Evolutionary conservation across 1,140 invertebrate genomes (phyloP).

Genomic region (Papilio polyxenes): DNA sequence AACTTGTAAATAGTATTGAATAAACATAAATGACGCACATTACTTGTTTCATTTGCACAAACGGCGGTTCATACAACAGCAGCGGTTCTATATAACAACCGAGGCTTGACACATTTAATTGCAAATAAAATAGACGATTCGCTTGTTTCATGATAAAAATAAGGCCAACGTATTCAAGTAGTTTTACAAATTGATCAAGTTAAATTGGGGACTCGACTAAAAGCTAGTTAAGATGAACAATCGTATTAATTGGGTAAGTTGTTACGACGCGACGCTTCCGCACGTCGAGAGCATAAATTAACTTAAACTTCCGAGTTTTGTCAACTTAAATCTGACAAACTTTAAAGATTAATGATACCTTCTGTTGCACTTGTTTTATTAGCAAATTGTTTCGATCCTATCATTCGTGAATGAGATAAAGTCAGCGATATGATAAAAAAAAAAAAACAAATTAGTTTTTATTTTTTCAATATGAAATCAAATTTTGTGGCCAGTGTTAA

Average conservation of each 20-base stretch:
- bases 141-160: too few relatives aligned
- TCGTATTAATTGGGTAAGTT: background rate
- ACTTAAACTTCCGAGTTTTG: background rate
- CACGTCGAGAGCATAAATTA: background rate
- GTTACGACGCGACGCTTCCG: background rate
- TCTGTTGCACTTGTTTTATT: too few relatives aligned
- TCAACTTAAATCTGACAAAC: background rate
- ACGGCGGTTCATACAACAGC: background rate
- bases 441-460: too few relatives aligned
- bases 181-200: background rate
- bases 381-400: too few relatives aligned
- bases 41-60: background rate
- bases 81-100: background rate
- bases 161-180: background rate
- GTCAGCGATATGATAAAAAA: too few relatives aligned
- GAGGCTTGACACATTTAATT: too few relatives aligned
- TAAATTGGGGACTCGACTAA: background rate
- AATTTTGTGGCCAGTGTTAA: too few relatives aligned
- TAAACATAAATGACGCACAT: constrained; percentile 14
- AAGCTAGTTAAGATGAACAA: background rate
- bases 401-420: too few relatives aligned
- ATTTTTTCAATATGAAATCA: too few relatives aligned
- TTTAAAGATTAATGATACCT: too few relatives aligned
- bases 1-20: constrained; percentile 37
- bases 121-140: too few relatives aligned